phyloP scores from a whole-genome alignment of 2,888 invertebrate genomes.

The Xylophagus ater region DNA sequence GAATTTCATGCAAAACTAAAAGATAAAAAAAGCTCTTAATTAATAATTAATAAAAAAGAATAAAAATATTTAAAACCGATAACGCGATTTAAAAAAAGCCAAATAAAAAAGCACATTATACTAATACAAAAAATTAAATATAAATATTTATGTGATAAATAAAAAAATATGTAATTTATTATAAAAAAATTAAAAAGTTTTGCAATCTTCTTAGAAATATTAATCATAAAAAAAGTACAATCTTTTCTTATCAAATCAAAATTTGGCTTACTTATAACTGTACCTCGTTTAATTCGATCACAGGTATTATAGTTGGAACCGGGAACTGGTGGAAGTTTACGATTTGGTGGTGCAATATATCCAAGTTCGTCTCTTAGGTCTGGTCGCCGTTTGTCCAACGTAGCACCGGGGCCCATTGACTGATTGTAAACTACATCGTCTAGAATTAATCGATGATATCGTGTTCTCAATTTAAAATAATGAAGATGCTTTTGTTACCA shows the following conservation, averaged over 20 bases:
- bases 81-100: too few relatives aligned
- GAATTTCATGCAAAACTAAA: too few relatives aligned
- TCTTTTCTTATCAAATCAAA: too few relatives aligned
- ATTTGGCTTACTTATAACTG: slow-evolving; percentile 72
- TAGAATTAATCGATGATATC: slow-evolving; percentile 44
- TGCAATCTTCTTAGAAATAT: slow-evolving; percentile 26
- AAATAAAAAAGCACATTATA: too few relatives aligned
- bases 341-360: slow-evolving; percentile 86
- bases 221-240: slow-evolving; percentile 18
- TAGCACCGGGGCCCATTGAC: slow-evolving; percentile 59
- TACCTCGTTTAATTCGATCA: slow-evolving; percentile 88
- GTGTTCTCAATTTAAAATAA: slow-evolving; percentile 33
- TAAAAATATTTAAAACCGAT: too few relatives aligned
- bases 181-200: slow-evolving; percentile 13
- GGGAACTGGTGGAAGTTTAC: slow-evolving; percentile 84
- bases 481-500: slow-evolving; percentile 40
- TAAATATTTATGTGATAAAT: slow-evolving; percentile 16
- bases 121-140: too few relatives aligned
- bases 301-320: slow-evolving; percentile 90
- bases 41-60: too few relatives aligned
- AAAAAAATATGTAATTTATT: slow-evolving; percentile 21
- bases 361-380: slow-evolving; percentile 79
- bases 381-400: slow-evolving; percentile 72
- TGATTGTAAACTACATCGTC: slow-evolving; percentile 89
- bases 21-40: too few relatives aligned